Conservation (phyloP, 2,797 vertebrate species). For the Monodelphis domestica region DNA sequence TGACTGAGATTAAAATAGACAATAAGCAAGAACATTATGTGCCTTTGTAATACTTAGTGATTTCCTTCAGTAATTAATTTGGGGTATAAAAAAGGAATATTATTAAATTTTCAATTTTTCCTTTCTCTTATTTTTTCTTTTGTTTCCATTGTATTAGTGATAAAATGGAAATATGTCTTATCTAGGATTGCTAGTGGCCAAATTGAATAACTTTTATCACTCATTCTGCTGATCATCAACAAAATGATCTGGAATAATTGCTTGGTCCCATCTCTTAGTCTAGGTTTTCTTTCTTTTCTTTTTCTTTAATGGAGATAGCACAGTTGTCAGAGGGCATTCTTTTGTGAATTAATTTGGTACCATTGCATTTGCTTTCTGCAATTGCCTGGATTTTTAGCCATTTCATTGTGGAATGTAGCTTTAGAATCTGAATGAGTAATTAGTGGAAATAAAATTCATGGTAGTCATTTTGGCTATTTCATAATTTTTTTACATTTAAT, state of each 20-base stretch:
- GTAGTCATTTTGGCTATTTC: conserved; percentile 19
- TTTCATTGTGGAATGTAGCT: conserved; percentile 21
- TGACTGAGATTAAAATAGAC: conserved; percentile 64
- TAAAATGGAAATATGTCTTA: not conserved
- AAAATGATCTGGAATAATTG: not conserved
- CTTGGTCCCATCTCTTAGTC: not conserved
- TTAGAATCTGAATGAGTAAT: not conserved
- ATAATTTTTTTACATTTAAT: not conserved
- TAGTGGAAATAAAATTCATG: not conserved
- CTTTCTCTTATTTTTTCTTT: not conserved
- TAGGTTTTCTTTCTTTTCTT: not conserved
- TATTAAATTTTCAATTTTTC: not conserved
- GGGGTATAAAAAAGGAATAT: not conserved
- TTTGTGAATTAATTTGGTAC: not conserved
- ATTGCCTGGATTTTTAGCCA: not conserved
- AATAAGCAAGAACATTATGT: conserved; percentile 25
- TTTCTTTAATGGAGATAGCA: not conserved
- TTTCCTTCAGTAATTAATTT: conserved; percentile 7
- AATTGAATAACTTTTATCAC: not conserved
- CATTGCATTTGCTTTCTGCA: conserved; percentile 18
- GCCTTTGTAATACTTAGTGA: conserved; percentile 24
- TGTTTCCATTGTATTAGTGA: not conserved
- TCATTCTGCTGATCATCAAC: not conserved
- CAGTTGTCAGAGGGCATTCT: not conserved
- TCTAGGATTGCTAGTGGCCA: not conserved